phyloP scores from a whole-genome alignment of 2,113 vertebrate species.

The Eurypyga helias region DNA sequence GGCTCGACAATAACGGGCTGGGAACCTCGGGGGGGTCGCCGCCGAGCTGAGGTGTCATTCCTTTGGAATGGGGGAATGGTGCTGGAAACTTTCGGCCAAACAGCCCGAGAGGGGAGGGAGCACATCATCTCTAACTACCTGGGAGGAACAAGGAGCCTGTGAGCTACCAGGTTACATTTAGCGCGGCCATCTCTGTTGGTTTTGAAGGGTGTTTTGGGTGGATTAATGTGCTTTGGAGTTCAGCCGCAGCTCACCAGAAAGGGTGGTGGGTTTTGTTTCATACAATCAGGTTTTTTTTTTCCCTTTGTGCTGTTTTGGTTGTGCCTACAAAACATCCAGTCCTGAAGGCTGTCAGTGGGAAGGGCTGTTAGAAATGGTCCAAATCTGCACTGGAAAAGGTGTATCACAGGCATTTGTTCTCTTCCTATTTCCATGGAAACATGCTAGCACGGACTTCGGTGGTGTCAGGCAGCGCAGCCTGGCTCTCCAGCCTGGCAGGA shows the following conservation, averaged over 20 bases:
- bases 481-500: neutral
- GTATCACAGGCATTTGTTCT: neutral
- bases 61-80: neutral
- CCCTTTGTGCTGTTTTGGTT: neutral
- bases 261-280: neutral
- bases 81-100: neutral
- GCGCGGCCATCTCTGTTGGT: neutral
- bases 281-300: neutral
- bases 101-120: neutral
- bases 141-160: neutral
- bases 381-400: neutral
- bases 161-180: neutral
- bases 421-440: conserved; percentile 64
- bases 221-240: neutral
- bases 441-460: neutral
- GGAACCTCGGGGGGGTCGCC: neutral
- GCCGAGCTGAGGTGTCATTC: neutral
- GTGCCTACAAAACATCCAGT: neutral
- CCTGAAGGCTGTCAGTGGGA: neutral
- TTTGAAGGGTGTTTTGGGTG: neutral
- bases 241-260: neutral
- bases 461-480: neutral
- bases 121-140: fast-evolving
- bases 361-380: neutral
- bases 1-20: neutral